These are phyloP conservation scores for Larimichthys crocea DNA, from an alignment of 2,113 vertebrate genomes.

Conservation along the genomic window DNA sequence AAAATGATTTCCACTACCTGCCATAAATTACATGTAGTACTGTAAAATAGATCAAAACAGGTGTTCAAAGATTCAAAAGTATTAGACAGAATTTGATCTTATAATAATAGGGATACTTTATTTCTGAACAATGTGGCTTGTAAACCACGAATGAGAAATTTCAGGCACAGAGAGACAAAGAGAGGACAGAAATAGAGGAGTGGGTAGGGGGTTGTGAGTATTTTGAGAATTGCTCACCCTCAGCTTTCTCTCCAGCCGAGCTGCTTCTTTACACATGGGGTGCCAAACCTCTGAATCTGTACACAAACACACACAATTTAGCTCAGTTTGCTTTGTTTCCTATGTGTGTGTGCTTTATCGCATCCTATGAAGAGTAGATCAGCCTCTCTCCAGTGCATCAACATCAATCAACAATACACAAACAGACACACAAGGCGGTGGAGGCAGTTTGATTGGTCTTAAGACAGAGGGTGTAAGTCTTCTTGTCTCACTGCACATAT, in stretches of 20 bases:
- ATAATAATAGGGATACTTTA: neutral
- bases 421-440: too few species aligned
- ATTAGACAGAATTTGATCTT: neutral
- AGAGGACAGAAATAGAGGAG: conserved; percentile 25
- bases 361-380: conserved; percentile 57
- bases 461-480: conserved; percentile 37
- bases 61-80: neutral
- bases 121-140: neutral
- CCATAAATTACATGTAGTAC: neutral
- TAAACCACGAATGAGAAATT: conserved; percentile 16
- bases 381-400: conserved; percentile 59
- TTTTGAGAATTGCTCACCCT: conserved; percentile 87
- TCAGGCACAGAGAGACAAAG: conserved; percentile 12
- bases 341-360: conserved; percentile 53
- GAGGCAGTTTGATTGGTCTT: conserved; percentile 45
- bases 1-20: neutral
- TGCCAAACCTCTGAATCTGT: conserved; percentile 97
- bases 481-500: conserved; percentile 31
- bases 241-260: conserved; percentile 93
- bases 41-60: neutral
- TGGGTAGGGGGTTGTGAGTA: conserved; percentile 24
- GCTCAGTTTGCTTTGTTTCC: conserved; percentile 33
- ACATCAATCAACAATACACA: conserved; percentile 66
- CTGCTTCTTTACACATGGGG: conserved; percentile 95
- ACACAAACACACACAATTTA: conserved; percentile 39